These are phyloP conservation scores for Deroptyus accipitrinus DNA, from an alignment of 2,113 vertebrate species.

Conservation along the genomic window DNA sequence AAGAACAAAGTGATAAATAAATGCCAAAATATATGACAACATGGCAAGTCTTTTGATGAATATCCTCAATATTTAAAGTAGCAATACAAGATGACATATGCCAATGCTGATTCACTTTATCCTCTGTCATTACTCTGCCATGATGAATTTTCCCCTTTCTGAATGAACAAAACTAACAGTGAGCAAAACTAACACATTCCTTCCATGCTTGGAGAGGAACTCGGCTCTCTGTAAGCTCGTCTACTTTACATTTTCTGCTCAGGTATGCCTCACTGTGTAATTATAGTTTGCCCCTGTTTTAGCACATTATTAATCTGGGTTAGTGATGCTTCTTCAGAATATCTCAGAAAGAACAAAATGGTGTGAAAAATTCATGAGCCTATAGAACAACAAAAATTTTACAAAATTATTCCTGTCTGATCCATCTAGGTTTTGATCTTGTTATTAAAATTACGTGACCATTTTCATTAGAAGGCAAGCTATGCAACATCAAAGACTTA, in stretches of 20 bases:
- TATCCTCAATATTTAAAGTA: conserved; percentile 27
- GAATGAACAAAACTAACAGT: neutral
- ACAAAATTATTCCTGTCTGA: neutral
- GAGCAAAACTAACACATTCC: neutral
- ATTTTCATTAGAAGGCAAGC: neutral
- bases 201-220: neutral
- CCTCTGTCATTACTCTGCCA: neutral
- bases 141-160: neutral
- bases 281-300: neutral
- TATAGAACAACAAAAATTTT: neutral
- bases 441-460: neutral
- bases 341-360: neutral
- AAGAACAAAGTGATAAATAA: neutral
- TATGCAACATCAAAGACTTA: neutral
- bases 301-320: neutral
- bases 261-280: neutral
- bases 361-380: neutral
- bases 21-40: neutral
- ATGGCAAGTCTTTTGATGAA: neutral
- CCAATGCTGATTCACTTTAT: neutral
- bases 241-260: neutral
- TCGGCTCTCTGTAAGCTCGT: neutral
- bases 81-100: neutral
- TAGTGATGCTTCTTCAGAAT: neutral
- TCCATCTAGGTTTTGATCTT: neutral